A percentile compares a stretch with the other conserved stretches of the same genome.
Evolutionary conservation across 2,888 invertebrate species (phyloP).

Genomic region (Cenopis cana): DNA sequence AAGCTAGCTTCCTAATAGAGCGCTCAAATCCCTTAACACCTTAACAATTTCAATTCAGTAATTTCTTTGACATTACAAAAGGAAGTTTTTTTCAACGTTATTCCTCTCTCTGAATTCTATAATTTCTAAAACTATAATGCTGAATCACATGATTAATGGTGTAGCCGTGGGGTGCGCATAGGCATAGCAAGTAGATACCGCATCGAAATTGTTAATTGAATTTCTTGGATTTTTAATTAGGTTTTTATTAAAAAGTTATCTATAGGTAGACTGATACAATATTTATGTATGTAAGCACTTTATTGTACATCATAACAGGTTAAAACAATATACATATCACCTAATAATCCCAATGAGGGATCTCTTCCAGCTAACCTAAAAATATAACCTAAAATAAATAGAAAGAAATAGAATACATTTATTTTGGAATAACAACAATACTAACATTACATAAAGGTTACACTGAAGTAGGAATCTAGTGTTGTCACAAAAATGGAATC

Average conservation of each 20-base stretch:
- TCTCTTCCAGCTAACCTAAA: no score
- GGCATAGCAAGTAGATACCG: constrained; percentile 1
- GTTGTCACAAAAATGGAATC: no score
- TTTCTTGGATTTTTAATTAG: background rate
- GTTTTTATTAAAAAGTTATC: background rate
- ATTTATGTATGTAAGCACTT: no score
- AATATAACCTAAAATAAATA: no score
- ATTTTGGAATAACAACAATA: no score
- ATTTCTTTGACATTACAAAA: background rate
- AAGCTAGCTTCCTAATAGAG: background rate
- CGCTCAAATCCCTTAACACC: background rate
- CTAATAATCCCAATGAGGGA: no score
- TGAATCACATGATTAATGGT: constrained; percentile 13
- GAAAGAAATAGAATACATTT: no score
- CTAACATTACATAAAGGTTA: no score
- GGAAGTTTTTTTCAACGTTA: background rate
- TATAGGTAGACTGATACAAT: background rate
- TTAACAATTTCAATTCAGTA: background rate
- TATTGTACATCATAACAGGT: no score
- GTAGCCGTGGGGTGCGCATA: background rate
- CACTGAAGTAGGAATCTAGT: no score
- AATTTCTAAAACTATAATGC: background rate
- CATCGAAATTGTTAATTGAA: constrained; percentile 11
- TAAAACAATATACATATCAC: no score
- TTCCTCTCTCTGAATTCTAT: background rate